phyloP scores from a whole-genome alignment of 2,888 invertebrate species.

The Anaspis maculata region DNA sequence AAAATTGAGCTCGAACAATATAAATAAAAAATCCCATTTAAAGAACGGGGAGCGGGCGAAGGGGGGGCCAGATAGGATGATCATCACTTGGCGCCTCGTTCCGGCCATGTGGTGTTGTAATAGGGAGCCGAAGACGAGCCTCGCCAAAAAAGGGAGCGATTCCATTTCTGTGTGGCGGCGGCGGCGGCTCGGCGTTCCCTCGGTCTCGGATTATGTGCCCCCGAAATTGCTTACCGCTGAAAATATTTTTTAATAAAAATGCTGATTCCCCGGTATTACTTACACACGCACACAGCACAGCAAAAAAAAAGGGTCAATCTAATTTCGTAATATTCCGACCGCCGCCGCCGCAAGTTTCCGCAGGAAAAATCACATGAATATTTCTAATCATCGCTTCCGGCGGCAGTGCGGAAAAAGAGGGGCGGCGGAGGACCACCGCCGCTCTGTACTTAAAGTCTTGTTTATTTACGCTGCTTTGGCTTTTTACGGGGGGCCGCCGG shows the following conservation, averaged over 20 bases:
- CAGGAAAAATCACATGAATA: constrained; percentile 12
- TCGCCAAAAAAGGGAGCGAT: too few species aligned
- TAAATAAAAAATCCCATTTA: constrained; percentile 9
- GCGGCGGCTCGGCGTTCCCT: too few species aligned
- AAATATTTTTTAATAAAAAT: constrained; percentile 17
- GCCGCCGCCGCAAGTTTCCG: too few species aligned
- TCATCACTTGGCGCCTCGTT: constrained; percentile 18
- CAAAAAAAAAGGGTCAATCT: constrained; percentile 15
- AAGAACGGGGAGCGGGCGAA: too few species aligned
- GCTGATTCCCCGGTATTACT: constrained; percentile 12
- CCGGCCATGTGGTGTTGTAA: constrained; percentile 16
- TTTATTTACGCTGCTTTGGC: too few species aligned
- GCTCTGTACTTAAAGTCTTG: too few species aligned
- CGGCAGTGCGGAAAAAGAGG: too few species aligned
- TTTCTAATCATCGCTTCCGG: constrained; percentile 1
- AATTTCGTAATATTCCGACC: constrained; percentile 12
- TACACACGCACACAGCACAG: too few species aligned
- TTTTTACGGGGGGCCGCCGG: too few species aligned
- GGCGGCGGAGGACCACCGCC: too few species aligned
- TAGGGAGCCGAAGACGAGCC: constrained; percentile 13
- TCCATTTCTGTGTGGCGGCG: constrained; percentile 17
- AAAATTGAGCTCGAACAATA: constrained; percentile 12
- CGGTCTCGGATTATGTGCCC: constrained; percentile 17
- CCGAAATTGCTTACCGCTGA: constrained; percentile 19
- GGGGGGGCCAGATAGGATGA: constrained; percentile 4